Evolutionary conservation across 2,797 vertebrate genomes (phyloP).

Genomic region (Mormyrops boulengeri): DNA sequence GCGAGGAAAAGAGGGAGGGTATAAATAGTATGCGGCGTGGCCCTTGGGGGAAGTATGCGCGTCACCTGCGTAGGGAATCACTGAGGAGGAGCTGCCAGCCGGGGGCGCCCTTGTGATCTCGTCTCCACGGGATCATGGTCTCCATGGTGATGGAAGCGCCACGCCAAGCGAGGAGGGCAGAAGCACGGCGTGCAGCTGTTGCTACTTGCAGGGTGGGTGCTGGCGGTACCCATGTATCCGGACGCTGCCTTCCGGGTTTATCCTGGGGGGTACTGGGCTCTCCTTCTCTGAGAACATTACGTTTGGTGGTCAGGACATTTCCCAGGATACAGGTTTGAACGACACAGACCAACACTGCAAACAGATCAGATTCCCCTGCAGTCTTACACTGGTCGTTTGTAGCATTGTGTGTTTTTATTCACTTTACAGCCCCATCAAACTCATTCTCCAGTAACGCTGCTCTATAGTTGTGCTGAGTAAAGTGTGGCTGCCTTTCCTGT

Average conservation of each 20-base stretch:
- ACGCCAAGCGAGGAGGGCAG: conserved; percentile 52
- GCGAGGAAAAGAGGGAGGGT: conserved; percentile 8
- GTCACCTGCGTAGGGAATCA: conserved; percentile 46
- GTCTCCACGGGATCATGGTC: conserved; percentile 58
- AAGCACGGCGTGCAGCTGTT: conserved; percentile 43
- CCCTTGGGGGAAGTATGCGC: conserved; percentile 26
- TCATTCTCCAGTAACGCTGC: background rate
- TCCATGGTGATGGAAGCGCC: conserved; percentile 50
- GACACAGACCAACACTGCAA: background rate
- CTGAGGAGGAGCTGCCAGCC: conserved; percentile 49
- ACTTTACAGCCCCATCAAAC: background rate
- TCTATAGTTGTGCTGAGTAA: background rate
- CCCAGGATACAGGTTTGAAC: background rate
- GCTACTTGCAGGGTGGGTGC: background rate
- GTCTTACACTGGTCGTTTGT: background rate
- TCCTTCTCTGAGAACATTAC: background rate
- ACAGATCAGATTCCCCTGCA: background rate
- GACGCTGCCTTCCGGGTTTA: background rate
- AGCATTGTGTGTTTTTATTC: background rate
- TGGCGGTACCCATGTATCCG: background rate
- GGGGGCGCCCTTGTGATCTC: conserved; percentile 54
- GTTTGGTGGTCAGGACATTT: background rate
- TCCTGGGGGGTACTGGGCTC: background rate
- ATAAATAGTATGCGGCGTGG: conserved; percentile 19
- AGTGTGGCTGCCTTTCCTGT: background rate